Base-by-base conservation (phyloP, 2,888 invertebrate species). In the Ditylenchus weischeri region DNA sequence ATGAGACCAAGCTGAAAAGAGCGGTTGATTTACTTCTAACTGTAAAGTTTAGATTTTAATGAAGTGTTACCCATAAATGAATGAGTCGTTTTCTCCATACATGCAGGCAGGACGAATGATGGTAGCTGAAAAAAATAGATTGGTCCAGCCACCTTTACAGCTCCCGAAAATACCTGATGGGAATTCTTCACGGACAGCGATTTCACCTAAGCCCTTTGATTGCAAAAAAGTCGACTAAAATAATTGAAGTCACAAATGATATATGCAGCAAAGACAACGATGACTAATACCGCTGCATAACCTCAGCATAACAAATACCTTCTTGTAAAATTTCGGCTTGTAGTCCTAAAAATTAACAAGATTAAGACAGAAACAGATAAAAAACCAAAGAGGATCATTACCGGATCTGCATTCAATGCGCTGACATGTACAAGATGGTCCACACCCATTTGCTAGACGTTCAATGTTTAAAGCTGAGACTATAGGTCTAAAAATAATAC, bases 81-180 rank as follows among this genome's bases (percentile, higher is more conserved):
- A 38, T 38, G 38, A 38, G 11, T 38, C 96, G 81, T 90, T 90
- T 70, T 89, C 88, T 0, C 95, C 96, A 85, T 90, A 95, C 66
- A 94, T 89, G 83, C 91, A 90, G 0, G 94, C 86, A n/a, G 96
- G 94, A 68, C 93, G 88, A 74, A 99, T 87, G 71, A 98, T 91
- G 0, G 91, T 92, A 10, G 94, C 96, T 64, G 91, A 89, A 38
- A 38, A 11, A 38, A 38, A 38, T 8, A 38, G 11, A 38, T 38
- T 38, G 11, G 38, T 38, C n/a, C n/a, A n/a, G n/a, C n/a, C n/a
- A n/a, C n/a, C n/a, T n/a, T n/a, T n/a, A n/a, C n/a, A n/a, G n/a
- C n/a, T n/a, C n/a, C n/a, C n/a, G n/a, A n/a, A n/a, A n/a, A n/a
- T n/a, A n/a, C n/a, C n/a, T n/a, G n/a, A n/a, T n/a, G n/a, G n/a